These are phyloP conservation scores for Clitarchus hookeri DNA, from an alignment of 2,888 invertebrate genomes.

Conservation along the genomic window DNA sequence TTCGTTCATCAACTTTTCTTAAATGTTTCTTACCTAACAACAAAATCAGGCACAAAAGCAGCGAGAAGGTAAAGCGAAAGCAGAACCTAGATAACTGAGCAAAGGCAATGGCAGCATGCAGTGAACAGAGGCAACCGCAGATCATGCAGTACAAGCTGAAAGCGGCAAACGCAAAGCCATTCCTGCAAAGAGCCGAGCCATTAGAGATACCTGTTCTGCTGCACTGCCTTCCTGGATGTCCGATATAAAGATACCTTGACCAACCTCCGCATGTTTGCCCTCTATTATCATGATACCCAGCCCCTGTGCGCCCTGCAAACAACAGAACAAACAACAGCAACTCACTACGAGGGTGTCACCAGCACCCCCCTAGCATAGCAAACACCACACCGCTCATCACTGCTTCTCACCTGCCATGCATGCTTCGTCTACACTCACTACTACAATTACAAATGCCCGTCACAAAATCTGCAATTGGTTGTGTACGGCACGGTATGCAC, in stretches of 20 bases:
- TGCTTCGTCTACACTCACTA: too few relatives aligned
- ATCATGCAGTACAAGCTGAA: constrained; percentile 27
- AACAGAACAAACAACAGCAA: constrained; percentile 39
- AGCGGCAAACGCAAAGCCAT: background rate
- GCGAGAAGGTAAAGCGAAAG: background rate
- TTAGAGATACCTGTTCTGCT: constrained; percentile 72
- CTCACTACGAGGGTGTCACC: constrained; percentile 28
- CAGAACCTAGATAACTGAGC: background rate
- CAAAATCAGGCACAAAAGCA: background rate
- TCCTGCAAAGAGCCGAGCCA: background rate
- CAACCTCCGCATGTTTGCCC: constrained; percentile 89
- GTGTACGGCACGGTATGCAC: too few relatives aligned
- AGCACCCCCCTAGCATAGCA: constrained; percentile 18
- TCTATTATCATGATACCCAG: constrained; percentile 95
- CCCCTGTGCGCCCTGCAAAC: constrained; percentile 71
- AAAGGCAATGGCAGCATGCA: background rate
- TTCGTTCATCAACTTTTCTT: background rate
- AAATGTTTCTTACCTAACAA: background rate
- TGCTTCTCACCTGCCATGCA: background rate
- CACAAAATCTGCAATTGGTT: too few relatives aligned
- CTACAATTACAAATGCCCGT: too few relatives aligned
- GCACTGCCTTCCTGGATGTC: constrained; percentile 90
- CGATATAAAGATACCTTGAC: constrained; percentile 90
- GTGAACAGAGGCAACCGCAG: background rate
- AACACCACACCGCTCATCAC: background rate